Conservation (phyloP, 2,113 vertebrate species). For the Prionailurus viverrinus region DNA sequence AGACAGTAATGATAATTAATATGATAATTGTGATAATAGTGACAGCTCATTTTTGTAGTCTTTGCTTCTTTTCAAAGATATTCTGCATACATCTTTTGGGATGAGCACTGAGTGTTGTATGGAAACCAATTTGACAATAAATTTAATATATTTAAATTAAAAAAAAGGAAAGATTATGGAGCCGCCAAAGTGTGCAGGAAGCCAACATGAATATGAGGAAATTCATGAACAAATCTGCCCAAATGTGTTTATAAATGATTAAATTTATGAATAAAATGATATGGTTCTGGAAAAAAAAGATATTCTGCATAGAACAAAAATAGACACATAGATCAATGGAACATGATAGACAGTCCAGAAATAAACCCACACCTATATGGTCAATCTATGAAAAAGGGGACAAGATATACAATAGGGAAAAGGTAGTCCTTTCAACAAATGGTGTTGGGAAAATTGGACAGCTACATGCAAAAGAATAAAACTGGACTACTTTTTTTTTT, state of each 20-base stretch:
- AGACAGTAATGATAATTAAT: background rate
- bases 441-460: background rate
- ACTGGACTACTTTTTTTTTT: background rate
- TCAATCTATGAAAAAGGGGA: background rate
- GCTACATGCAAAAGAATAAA: background rate
- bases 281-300: background rate
- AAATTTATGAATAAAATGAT: background rate
- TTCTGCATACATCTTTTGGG: too few relatives aligned
- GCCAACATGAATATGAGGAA: slow-evolving; percentile 64
- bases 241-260: slow-evolving; percentile 54
- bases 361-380: background rate
- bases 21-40: background rate
- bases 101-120: too few relatives aligned
- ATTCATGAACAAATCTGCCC: background rate
- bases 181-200: background rate
- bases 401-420: background rate
- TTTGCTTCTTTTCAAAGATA: background rate
- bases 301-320: background rate
- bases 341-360: background rate
- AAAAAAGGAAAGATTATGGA: background rate
- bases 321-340: background rate
- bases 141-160: too few relatives aligned
- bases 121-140: too few relatives aligned
- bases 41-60: background rate
- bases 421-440: background rate